phyloP scores from a whole-genome alignment of 1,140 invertebrate genomes.

The Cheumatopsyche charites region DNA sequence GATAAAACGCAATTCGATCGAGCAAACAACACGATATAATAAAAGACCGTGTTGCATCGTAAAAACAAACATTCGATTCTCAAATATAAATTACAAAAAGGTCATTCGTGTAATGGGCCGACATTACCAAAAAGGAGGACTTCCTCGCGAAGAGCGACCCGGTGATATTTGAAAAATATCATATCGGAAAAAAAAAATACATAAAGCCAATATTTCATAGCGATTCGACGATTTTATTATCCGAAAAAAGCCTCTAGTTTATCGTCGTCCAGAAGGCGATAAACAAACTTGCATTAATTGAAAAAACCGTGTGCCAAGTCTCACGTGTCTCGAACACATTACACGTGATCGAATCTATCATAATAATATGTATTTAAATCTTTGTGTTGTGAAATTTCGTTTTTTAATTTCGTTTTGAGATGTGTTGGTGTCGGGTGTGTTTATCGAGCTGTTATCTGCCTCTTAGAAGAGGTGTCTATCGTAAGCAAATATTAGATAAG shows the following conservation, averaged over 20 bases:
- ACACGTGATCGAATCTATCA: too few relatives aligned
- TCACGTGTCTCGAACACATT: conserved; percentile 3
- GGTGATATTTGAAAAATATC: conserved; percentile 3
- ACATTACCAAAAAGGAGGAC: neutral
- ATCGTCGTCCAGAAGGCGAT: neutral
- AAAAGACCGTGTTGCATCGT: too few relatives aligned
- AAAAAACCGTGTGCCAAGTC: neutral
- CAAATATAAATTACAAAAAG: neutral
- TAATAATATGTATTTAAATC: too few relatives aligned
- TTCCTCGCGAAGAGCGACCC: neutral
- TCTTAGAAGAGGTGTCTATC: too few relatives aligned
- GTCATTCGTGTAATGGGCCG: conserved; percentile 2
- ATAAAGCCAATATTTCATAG: conserved; percentile 1
- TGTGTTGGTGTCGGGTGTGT: neutral
- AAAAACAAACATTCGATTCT: too few relatives aligned
- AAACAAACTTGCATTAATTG: conserved; percentile 14
- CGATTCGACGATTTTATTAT: neutral
- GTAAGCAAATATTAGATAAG: too few relatives aligned
- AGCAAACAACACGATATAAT: too few relatives aligned
- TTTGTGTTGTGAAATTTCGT: too few relatives aligned
- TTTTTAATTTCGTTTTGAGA: too few relatives aligned
- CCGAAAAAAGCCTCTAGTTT: neutral
- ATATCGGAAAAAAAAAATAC: neutral
- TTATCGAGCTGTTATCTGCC: too few relatives aligned
- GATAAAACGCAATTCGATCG: too few relatives aligned